Percentiles rank a stretch among this genome's conserved stretches.
Evolutionary conservation across 64 coral and sea anemone genomes (phyloP).

Genomic region (Dendronephthya gigantea): DNA sequence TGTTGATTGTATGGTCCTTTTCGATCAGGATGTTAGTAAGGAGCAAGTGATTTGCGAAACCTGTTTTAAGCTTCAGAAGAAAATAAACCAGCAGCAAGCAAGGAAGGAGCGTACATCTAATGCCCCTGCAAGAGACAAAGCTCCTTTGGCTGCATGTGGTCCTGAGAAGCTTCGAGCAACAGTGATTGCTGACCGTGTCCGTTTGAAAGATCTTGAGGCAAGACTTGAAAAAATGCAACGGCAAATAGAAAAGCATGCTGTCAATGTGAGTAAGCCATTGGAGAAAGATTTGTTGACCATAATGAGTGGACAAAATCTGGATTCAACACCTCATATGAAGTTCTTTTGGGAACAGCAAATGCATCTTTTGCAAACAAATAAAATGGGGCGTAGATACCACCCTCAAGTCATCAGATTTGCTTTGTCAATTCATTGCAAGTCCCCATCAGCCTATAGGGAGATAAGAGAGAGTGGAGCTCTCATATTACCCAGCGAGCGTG

Average conservation of each 20-base stretch:
- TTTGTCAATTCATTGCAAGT: background rate
- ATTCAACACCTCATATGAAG: no score
- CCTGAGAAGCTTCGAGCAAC: background rate
- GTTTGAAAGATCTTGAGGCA: background rate
- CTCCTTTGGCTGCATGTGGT: background rate
- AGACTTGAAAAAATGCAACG: background rate
- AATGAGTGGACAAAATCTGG: no score
- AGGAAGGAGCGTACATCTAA: background rate
- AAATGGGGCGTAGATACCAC: background rate
- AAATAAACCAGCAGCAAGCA: no score
- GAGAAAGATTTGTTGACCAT: no score
- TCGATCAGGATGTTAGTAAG: no score
- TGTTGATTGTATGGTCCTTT: no score
- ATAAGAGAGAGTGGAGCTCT: constrained; percentile 15
- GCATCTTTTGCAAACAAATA: background rate
- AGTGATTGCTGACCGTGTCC: background rate
- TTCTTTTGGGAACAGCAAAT: no score
- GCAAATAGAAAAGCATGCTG: background rate
- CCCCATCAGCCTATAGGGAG: background rate
- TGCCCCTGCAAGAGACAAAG: background rate
- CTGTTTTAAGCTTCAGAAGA: no score
- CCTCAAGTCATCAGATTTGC: background rate
- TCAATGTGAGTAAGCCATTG: no score
- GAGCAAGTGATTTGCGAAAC: no score
- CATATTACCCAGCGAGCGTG: background rate